phyloP scores from a whole-genome alignment of 2,888 invertebrate genomes.

The Dysmachus trigonus region DNA sequence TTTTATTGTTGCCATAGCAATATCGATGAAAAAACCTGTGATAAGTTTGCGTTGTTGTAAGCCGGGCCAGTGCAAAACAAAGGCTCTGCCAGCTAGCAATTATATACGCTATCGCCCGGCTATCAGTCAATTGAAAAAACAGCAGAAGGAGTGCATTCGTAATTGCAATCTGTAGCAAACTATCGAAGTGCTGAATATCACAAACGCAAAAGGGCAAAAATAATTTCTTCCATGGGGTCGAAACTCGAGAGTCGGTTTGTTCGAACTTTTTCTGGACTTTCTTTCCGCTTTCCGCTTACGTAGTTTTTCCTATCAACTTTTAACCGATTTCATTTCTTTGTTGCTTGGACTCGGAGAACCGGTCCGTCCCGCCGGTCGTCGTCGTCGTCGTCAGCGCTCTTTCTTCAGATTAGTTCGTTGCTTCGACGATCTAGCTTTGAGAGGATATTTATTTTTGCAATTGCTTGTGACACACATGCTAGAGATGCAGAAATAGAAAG shows the following conservation, averaged over 20 bases:
- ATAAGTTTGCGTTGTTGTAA: not conserved
- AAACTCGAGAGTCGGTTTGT: not conserved
- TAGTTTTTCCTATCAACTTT: not conserved
- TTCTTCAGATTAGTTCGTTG: not conserved
- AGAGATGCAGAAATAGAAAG: not conserved
- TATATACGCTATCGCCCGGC: not conserved
- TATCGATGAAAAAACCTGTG: not conserved
- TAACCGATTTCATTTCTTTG: not conserved
- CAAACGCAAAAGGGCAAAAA: not conserved
- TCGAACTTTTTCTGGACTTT: not conserved
- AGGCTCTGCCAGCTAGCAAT: not conserved
- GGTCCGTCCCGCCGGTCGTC: not conserved
- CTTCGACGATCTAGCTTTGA: not conserved
- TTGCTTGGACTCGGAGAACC: not conserved
- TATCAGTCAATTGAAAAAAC: not conserved
- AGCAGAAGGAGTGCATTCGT: not conserved
- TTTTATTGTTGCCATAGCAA: constrained; percentile 2
- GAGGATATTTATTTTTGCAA: not conserved
- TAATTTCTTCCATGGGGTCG: not conserved
- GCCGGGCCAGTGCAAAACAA: not conserved
- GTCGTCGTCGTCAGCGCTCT: not conserved
- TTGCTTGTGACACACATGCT: not conserved
- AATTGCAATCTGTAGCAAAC: not conserved
- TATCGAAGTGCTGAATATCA: not conserved
- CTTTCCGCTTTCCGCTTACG: not conserved